Conservation (phyloP, 2,797 vertebrate species). For the Alcedo atthis region DNA sequence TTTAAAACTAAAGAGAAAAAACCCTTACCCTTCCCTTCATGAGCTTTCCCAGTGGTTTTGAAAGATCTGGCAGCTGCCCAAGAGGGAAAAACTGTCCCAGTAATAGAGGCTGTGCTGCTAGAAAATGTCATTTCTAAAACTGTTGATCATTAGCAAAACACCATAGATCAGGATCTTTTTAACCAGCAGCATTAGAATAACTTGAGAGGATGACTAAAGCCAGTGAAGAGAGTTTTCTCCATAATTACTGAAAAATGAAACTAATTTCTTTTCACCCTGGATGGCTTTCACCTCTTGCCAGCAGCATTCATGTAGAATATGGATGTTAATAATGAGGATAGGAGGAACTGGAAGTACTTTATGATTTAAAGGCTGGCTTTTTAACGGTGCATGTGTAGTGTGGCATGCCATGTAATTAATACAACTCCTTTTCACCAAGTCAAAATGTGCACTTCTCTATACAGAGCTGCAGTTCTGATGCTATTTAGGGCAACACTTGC, state of each 20-base stretch:
- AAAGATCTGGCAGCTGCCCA: conserved; percentile 9
- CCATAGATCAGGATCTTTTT: conserved; percentile 60
- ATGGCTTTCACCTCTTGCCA: conserved; percentile 65
- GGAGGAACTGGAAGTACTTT: conserved; percentile 26
- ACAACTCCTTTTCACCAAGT: background rate
- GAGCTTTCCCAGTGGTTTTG: background rate
- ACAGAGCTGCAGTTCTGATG: background rate
- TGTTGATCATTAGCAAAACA: conserved; percentile 57
- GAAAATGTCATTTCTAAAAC: conserved; percentile 57
- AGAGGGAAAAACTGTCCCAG: conserved; percentile 2
- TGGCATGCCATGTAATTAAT: conserved; percentile 1
- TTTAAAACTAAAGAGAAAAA: background rate
- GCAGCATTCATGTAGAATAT: conserved; percentile 52
- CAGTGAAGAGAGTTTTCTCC: conserved; percentile 34
- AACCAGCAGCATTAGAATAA: conserved; percentile 61
- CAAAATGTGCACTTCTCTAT: background rate
- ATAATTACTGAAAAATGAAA: conserved; percentile 71
- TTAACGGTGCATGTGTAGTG: background rate
- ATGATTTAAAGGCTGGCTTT: conserved; percentile 53
- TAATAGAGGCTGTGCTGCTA: conserved; percentile 18
- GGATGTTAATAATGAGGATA: conserved; percentile 57
- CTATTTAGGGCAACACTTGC: background rate
- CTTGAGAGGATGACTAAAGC: conserved; percentile 52
- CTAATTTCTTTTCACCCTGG: conserved; percentile 65
- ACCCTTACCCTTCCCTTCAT: background rate